Evolutionary conservation across 1,140 invertebrate genomes (phyloP).

Genomic region (Hydropsyche tenuis): DNA sequence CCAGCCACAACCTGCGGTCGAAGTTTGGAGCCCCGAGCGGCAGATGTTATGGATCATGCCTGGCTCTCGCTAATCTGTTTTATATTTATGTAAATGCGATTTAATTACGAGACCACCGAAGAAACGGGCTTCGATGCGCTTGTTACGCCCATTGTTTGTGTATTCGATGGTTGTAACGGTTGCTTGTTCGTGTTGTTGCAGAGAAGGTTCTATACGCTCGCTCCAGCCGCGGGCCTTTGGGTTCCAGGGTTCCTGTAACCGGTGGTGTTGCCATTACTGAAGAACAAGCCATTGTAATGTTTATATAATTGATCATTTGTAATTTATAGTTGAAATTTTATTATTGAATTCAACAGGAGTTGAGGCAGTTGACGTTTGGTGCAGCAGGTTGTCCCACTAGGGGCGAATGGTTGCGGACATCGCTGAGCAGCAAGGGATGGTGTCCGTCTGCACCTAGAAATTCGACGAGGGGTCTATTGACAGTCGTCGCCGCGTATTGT

Average conservation of each 20-base stretch:
- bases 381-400: slow-evolving; percentile 66
- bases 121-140: too few relatives aligned
- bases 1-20: slow-evolving; percentile 29
- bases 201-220: slow-evolving; percentile 60
- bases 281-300: slow-evolving; percentile 68
- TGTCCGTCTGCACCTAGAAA: slow-evolving; percentile 67
- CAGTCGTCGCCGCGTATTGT: slow-evolving; percentile 70
- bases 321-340: neutral
- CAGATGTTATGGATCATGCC: slow-evolving; percentile 34
- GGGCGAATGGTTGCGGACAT: slow-evolving; percentile 69
- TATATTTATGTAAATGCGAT: slow-evolving; percentile 16
- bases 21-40: slow-evolving; percentile 14
- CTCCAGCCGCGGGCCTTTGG: slow-evolving; percentile 53
- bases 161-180: neutral
- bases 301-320: neutral
- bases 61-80: slow-evolving; percentile 16
- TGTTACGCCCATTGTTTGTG: neutral
- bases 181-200: slow-evolving; percentile 47
- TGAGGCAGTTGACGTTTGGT: slow-evolving; percentile 67
- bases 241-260: slow-evolving; percentile 56
- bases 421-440: slow-evolving; percentile 64
- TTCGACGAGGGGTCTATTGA: slow-evolving; percentile 69
- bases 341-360: slow-evolving; percentile 56
- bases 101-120: too few relatives aligned
- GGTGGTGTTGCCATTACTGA: slow-evolving; percentile 72